Base-by-base conservation (phyloP, 2,888 invertebrate species). In the Amblyteles armatorius region DNA sequence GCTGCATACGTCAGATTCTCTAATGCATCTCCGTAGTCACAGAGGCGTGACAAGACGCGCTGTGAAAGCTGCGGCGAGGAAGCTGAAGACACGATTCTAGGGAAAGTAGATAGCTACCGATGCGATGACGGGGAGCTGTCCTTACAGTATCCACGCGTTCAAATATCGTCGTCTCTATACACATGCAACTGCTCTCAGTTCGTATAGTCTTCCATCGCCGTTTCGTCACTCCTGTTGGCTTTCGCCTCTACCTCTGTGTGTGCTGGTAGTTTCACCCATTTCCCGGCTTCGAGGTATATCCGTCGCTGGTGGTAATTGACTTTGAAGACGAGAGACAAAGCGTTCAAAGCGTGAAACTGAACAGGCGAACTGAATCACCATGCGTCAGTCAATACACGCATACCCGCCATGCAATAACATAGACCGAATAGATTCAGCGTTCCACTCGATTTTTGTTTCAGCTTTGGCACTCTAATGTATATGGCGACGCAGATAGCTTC, bases 401-500 rank as follows among this genome's bases (percentile, higher is more conserved):
- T 50, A 26, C 33, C 4, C 29, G 63, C 13, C 6, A 19, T 26
- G 9, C 60, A 65, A 50, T 48, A 50, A n/a, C 48, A 60, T 74
- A 11, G 33, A 52, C 36, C 16, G 67, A 22, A 33, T 36, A 52
- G 16, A 65, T 36, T 67, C 52, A 67, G 26, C 16, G 22, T 65
- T 33, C 26, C 67, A 85, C 89, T 89, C 86, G 73, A 81, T 90
- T 90, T 92, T 86, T 92, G 89, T 95, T 95, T 81, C 94, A 97
- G 97, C 95, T 97, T 97, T 94, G 97, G 97, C 90, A 97, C 97
- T 94, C 95, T 98, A 94, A 96, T 98, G 91, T 97, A 97, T 95
- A 97, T 98, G 96, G 97, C 97, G 88, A 96, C 97, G 87, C 97
- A 98, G 95, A 96, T 98, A 93, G 97, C 98, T 89, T 97, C 97